Percentiles rank a stretch among this genome's conserved stretches.
Evolutionary conservation across 2,888 invertebrate genomes (phyloP).

Genomic region (Carterocephalus palaemon): DNA sequence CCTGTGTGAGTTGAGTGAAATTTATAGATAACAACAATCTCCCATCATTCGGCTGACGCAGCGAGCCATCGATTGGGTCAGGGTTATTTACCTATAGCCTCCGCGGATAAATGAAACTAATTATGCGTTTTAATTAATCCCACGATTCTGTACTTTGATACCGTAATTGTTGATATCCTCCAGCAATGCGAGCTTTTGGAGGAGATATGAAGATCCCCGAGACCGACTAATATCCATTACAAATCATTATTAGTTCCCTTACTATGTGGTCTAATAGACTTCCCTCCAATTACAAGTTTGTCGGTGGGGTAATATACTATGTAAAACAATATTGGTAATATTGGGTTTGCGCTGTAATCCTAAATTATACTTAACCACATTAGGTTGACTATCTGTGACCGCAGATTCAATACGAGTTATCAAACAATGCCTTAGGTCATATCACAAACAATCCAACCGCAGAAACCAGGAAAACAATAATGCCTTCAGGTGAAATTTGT

Average conservation of each 20-base stretch:
- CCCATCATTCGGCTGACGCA: constrained; percentile 48
- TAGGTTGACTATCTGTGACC: too few relatives aligned
- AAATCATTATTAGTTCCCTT: constrained; percentile 34
- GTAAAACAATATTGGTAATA: constrained; percentile 41
- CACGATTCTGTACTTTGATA: constrained; percentile 66
- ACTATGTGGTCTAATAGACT: constrained; percentile 28
- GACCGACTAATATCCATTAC: constrained; percentile 38
- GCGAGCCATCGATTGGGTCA: constrained; percentile 55
- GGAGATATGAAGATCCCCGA: constrained; percentile 41
- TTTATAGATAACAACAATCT: constrained; percentile 29
- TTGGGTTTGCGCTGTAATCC: not conserved
- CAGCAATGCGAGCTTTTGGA: constrained; percentile 35
- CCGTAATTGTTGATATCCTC: constrained; percentile 65
- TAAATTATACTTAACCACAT: too few relatives aligned
- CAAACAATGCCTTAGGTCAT: too few relatives aligned
- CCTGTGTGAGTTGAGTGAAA: not conserved
- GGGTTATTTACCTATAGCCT: constrained; percentile 67
- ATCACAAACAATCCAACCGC: too few relatives aligned
- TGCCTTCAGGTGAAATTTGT: too few relatives aligned
- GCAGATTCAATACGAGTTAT: too few relatives aligned
- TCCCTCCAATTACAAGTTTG: constrained; percentile 39
- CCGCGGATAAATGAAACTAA: constrained; percentile 71
- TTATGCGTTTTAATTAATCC: constrained; percentile 74
- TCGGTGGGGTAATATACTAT: constrained; percentile 39
- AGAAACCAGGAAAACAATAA: too few relatives aligned